Base-by-base conservation (phyloP, 2,113 vertebrate genomes). In the Reinhardtius hippoglossoides region DNA sequence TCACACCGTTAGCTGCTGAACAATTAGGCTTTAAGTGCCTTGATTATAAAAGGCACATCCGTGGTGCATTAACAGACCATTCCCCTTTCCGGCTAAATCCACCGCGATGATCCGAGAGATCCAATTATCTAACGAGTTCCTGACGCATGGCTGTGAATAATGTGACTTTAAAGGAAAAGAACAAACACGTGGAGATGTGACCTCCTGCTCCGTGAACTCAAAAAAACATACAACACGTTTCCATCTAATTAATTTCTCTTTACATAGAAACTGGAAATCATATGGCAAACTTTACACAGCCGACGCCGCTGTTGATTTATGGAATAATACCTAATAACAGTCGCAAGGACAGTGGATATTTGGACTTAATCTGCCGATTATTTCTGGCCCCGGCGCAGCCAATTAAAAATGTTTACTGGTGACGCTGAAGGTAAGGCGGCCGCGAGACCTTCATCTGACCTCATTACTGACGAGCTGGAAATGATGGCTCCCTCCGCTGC, bases 371-470 rank as follows among this genome's bases (percentile, higher is more conserved):
- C 68, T 60, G 75, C 40, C 70, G 78, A 88, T 86, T 82, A 89
- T 80, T 75, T 69, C 76, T 67, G 77, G 58, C 57, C 75, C 37
- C 23, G 1, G 62, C 76, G 14, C 26, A 61, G 74, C 86, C 89
- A 92, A 94, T 94, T 93, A 94, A 93, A 85, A 83, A 24, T 85
- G 87, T 92, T 90, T 90, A 88, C 88, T 56, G 62, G 85, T 76
- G 80, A 83, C 72, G 68, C 69, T 74, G 85, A 74, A 80, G 87
- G 83, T 88, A 54, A 83, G 83, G 84, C 67, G 18, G 59, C 21
- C 1, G 12, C 46, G 46, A 67, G 87, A 82, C 89, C 83, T 85
- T 81, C 81, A 62, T 27, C 63, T 77, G 76, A 87, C 87, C 91
- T 91, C 87, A 86, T 89, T 90, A 92, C 80, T 62, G 85, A 72